These are phyloP conservation scores for Atethmia centrago DNA, from an alignment of 2,888 invertebrate species.

Conservation along the genomic window DNA sequence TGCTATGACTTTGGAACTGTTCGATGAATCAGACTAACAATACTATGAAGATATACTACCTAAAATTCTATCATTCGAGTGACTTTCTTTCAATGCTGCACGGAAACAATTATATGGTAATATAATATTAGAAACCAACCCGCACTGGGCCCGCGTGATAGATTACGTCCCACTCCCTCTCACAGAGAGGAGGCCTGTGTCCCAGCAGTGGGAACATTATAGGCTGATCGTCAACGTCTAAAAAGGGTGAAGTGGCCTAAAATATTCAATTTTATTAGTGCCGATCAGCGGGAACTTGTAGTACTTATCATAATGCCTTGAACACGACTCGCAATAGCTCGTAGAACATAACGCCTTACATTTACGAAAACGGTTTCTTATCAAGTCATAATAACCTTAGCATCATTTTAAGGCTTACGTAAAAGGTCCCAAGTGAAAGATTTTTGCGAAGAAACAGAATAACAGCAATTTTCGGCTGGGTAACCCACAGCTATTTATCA, in stretches of 20 bases:
- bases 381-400: slow-evolving; percentile 44
- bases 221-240: too few relatives aligned
- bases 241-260: slow-evolving; percentile 23
- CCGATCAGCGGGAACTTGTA: background rate
- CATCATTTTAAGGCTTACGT: slow-evolving; percentile 43
- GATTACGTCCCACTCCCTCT: too few relatives aligned
- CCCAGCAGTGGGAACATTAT: too few relatives aligned
- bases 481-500: slow-evolving; percentile 56
- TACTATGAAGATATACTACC: background rate
- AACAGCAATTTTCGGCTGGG: slow-evolving; percentile 39
- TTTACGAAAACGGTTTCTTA: slow-evolving; percentile 36
- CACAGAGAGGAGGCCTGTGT: too few relatives aligned
- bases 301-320: background rate
- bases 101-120: background rate
- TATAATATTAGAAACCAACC: slow-evolving; percentile 3
- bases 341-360: slow-evolving; percentile 19
- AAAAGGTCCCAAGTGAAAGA: slow-evolving; percentile 53
- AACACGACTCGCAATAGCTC: slow-evolving; percentile 11
- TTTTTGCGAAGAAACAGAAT: slow-evolving; percentile 44
- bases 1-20: background rate
- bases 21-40: slow-evolving; percentile 17
- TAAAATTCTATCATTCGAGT: background rate
- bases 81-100: background rate
- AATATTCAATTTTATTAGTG: background rate
- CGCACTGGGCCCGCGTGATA: too few relatives aligned